phyloP scores from a whole-genome alignment of 2,797 vertebrate species.

The Eremophila alpestris region DNA sequence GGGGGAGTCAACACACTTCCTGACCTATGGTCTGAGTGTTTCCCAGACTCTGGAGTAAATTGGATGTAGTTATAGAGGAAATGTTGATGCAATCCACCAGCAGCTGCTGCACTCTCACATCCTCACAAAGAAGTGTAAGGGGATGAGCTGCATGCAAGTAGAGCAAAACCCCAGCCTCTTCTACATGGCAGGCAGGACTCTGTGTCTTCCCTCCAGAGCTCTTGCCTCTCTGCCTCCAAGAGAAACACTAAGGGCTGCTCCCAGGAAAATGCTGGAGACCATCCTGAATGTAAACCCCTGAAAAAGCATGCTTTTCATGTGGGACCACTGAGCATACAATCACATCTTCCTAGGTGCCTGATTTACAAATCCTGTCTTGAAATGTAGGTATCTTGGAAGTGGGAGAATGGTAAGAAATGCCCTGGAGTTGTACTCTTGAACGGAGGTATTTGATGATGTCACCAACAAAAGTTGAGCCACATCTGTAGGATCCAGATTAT shows the following conservation, averaged over 20 bases:
- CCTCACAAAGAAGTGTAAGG: background rate
- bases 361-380: background rate
- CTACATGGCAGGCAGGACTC: background rate
- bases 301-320: background rate
- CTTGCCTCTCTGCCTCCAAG: background rate
- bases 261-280: background rate
- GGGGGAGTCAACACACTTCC: constrained; percentile 31
- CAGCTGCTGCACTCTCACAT: background rate
- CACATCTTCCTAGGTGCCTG: background rate
- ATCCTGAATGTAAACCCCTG: background rate
- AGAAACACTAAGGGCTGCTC: background rate
- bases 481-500: background rate
- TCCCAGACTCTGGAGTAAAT: background rate
- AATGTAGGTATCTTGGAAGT: background rate
- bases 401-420: background rate
- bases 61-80: background rate
- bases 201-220: background rate
- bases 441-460: background rate
- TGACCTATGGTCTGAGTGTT: background rate
- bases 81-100: background rate
- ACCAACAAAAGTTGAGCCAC: background rate
- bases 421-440: too few species aligned
- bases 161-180: background rate
- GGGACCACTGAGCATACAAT: background rate
- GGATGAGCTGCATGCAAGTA: background rate